Percentiles rank a stretch among this genome's conserved stretches.
These are phyloP conservation scores for Mandrillus leucophaeus DNA, from an alignment of 2,113 vertebrate genomes.

Conservation along the genomic window DNA sequence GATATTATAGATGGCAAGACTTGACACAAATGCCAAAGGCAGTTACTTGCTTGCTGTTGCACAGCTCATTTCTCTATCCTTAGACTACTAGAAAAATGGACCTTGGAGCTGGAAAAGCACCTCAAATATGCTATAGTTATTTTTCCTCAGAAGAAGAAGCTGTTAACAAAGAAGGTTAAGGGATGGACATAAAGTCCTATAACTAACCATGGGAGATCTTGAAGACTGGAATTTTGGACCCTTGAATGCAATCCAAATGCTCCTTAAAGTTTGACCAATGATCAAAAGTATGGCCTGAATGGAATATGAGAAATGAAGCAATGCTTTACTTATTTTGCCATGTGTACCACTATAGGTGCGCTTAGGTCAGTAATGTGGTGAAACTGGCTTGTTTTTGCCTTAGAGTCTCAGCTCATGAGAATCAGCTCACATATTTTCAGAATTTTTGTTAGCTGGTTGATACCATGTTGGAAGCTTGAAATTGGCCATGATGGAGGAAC, in stretches of 20 bases:
- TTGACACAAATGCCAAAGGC: not conserved
- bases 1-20: not conserved
- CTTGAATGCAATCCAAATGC: not conserved
- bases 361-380: not conserved
- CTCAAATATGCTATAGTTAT: not conserved
- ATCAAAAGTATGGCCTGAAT: not conserved
- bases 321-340: not conserved
- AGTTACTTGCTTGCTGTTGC: not conserved
- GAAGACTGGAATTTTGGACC: not conserved
- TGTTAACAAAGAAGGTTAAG: not conserved
- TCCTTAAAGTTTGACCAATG: not conserved
- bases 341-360: not conserved
- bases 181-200: not conserved
- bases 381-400: not conserved
- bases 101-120: not conserved
- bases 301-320: not conserved
- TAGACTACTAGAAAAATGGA: not conserved
- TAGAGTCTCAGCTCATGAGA: not conserved
- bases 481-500: not conserved
- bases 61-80: not conserved
- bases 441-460: not conserved
- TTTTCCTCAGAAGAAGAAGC: not conserved
- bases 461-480: not conserved
- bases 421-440: not conserved
- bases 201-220: not conserved